Base-by-base conservation (phyloP, 1,140 invertebrate species). In the Euura lappo region DNA sequence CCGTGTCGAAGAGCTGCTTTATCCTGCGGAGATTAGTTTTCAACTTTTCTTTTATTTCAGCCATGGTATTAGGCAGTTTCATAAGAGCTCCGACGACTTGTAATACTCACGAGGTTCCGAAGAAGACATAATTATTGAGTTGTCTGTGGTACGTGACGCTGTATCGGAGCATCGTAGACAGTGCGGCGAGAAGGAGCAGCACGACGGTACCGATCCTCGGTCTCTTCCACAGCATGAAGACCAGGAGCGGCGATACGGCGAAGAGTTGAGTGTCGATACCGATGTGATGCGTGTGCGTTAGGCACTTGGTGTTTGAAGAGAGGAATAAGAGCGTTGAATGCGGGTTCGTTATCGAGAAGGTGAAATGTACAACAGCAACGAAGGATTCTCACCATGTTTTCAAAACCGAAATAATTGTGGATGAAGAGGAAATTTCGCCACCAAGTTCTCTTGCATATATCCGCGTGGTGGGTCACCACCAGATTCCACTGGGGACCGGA, bases 201-300 rank as follows among this genome's bases (percentile, higher is more conserved):
- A 90, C 72, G 2, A 88, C 66, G 45, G 88, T 77, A 45, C 93
- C 93, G 28, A 88, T 78, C 69, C 85, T 90, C 13, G 89, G 90
- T 85, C 85, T 92, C 75, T 89, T 92, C 88, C 92, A 94, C 3
- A 95, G 77, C 0, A 90, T 81, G 13, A 91, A 86, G 2, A 95
- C 88, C 74, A 97, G 86, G 2, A 95, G 70, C 0, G 94, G 93
- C 0, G 94, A 92, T 3, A 94, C 78, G 0, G 91, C 82, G 80
- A 95, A 96, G 10, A 96, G 87, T 86, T 96, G 94, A 71, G 94
- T 95, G 79, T 97, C 95, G 78, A 96, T 96, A 7, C 95, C 94
- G 71, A 97, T 70, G 74, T 93, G 92, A 81, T 93, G 92, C 0
- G 92, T 93, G 71, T 93, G 92, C 1, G 92, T 93, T 13, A 93